Evolutionary conservation across 2,113 vertebrate species (phyloP).

Genomic region (Lagenorhynchus albirostris): DNA sequence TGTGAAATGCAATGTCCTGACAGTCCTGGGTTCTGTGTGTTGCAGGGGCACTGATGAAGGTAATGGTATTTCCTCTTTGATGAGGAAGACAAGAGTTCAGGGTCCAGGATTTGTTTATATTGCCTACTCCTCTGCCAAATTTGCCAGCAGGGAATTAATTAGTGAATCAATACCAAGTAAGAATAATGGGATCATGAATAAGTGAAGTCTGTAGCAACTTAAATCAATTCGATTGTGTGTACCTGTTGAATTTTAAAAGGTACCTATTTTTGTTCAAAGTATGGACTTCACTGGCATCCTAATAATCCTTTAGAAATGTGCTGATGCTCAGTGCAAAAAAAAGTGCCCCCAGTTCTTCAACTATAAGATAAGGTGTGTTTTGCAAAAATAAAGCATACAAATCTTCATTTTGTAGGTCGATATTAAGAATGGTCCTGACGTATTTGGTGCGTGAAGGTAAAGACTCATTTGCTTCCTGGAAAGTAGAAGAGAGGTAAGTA

Average conservation of each 20-base stretch:
- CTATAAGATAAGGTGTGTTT: conserved; percentile 6
- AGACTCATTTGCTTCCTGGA: conserved; percentile 9
- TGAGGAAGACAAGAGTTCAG: not conserved
- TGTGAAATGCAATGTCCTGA: not conserved
- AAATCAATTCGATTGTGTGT: not conserved
- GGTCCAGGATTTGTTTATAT: not conserved
- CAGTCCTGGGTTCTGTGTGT: not conserved
- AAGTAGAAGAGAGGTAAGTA: not conserved
- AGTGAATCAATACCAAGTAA: not conserved
- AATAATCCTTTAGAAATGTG: conserved; percentile 3
- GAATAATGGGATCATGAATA: not conserved
- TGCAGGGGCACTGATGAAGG: not conserved
- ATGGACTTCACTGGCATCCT: not conserved
- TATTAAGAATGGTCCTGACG: not conserved
- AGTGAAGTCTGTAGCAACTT: not conserved
- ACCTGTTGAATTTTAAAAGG: not conserved
- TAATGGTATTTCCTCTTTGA: not conserved
- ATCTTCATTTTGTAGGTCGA: not conserved
- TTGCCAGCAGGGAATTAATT: not conserved
- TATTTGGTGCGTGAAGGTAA: not conserved
- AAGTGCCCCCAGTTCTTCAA: conserved; percentile 11
- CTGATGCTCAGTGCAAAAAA: not conserved
- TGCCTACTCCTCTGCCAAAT: not conserved
- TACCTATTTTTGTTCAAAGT: not conserved
- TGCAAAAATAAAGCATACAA: conserved; percentile 26